These are phyloP conservation scores for Mobula hypostoma DNA, from an alignment of 2,113 vertebrate species.

Conservation along the genomic window DNA sequence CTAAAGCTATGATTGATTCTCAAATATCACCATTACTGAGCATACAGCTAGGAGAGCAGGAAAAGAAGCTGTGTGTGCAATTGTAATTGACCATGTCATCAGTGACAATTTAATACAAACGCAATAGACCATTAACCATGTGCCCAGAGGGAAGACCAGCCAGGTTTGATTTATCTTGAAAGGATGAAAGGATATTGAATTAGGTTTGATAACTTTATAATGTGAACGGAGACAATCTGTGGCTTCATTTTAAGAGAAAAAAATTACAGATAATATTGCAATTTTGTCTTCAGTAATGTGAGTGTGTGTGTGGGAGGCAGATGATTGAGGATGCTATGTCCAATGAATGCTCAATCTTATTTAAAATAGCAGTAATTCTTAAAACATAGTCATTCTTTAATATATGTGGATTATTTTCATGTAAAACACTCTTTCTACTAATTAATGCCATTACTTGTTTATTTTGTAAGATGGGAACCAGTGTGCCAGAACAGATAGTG, in stretches of 20 bases:
- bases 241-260: not conserved
- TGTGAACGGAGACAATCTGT: not conserved
- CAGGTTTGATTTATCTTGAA: not conserved
- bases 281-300: not conserved
- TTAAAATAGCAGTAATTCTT: not conserved
- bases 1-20: not conserved
- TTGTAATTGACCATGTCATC: slow-evolving; percentile 7
- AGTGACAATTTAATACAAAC: not conserved
- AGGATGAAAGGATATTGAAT: not conserved
- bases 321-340: not conserved
- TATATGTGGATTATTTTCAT: not conserved
- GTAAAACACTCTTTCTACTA: not conserved
- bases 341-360: not conserved
- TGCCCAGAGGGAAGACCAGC: not conserved
- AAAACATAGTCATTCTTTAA: not conserved
- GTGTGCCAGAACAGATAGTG: no score
- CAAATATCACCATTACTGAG: not conserved
- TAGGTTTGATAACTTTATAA: not conserved
- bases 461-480: not conserved
- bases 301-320: no score
- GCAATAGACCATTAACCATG: not conserved
- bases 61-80: not conserved
- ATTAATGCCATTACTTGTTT: not conserved
- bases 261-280: not conserved
- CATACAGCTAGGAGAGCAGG: not conserved